Conservation (phyloP, 2,888 invertebrate species). For the Balanococcus diminutus region DNA sequence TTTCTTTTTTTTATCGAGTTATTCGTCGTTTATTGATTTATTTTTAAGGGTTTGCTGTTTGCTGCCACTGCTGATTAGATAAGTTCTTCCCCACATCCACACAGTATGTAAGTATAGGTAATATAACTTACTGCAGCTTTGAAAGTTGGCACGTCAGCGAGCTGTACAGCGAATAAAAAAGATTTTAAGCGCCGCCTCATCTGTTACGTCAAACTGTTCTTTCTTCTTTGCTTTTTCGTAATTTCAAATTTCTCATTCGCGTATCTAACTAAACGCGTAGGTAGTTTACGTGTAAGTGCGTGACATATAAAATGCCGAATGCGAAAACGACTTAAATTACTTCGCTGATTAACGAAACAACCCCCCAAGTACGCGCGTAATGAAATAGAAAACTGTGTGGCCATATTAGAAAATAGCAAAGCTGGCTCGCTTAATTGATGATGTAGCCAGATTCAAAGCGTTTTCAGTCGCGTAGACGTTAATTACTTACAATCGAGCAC, state of each 20-base stretch:
- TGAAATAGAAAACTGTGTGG: slow-evolving; percentile 19
- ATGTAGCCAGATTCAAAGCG: background rate
- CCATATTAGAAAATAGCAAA: background rate
- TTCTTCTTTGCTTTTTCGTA: no score
- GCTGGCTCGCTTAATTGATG: slow-evolving; percentile 25
- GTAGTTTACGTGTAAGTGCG: no score
- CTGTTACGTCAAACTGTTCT: no score
- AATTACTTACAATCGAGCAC: background rate
- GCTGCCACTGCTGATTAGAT: no score
- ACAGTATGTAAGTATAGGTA: no score
- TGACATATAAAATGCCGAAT: background rate
- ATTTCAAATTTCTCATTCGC: no score
- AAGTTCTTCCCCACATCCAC: no score
- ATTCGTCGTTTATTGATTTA: background rate
- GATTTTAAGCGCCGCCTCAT: no score
- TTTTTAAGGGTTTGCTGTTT: background rate
- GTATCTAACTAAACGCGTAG: no score
- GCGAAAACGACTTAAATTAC: background rate
- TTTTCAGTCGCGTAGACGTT: slow-evolving; percentile 13
- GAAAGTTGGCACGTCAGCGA: no score
- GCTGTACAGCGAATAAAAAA: no score
- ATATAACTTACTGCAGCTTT: no score
- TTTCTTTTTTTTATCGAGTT: background rate
- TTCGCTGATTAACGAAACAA: background rate
- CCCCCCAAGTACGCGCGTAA: background rate